phyloP scores from a whole-genome alignment of 2,113 vertebrate species.

The Ahaetulla prasina region DNA sequence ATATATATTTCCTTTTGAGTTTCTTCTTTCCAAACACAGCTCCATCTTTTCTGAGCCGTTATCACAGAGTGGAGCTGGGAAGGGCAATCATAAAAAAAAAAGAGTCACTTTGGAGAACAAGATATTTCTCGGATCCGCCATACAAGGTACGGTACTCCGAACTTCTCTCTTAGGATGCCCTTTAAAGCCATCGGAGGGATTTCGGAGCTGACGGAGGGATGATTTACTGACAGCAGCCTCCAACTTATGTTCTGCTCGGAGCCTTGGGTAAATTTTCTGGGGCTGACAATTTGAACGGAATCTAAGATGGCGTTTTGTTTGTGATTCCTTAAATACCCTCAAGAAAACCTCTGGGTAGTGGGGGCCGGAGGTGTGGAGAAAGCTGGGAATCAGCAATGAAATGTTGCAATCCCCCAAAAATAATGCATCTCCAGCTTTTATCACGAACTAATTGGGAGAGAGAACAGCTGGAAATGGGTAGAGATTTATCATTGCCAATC shows the following conservation, averaged over 20 bases:
- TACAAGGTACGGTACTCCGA: not conserved
- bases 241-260: constrained; percentile 10
- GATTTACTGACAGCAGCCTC: constrained; percentile 11
- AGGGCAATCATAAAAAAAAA: not conserved
- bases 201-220: constrained; percentile 30
- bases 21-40: constrained; percentile 28
- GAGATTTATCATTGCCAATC: not conserved
- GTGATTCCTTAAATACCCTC: not conserved
- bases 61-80: not conserved
- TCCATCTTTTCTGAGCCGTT: constrained; percentile 11
- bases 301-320: constrained; percentile 6
- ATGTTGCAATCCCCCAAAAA: constrained; percentile 30
- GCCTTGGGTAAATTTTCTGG: constrained; percentile 17
- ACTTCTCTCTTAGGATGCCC: not conserved
- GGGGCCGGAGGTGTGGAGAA: not conserved
- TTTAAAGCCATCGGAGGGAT: constrained; percentile 38
- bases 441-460: constrained; percentile 30
- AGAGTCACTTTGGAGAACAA: constrained; percentile 28
- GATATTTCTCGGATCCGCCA: constrained; percentile 13
- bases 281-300: constrained; percentile 22
- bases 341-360: not conserved
- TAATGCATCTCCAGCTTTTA: constrained; percentile 42
- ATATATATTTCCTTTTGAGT: not conserved
- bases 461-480: constrained; percentile 18
- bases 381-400: constrained; percentile 25